Evolutionary conservation across 2,113 vertebrate species (phyloP).

Genomic region (Ictalurus furcatus): DNA sequence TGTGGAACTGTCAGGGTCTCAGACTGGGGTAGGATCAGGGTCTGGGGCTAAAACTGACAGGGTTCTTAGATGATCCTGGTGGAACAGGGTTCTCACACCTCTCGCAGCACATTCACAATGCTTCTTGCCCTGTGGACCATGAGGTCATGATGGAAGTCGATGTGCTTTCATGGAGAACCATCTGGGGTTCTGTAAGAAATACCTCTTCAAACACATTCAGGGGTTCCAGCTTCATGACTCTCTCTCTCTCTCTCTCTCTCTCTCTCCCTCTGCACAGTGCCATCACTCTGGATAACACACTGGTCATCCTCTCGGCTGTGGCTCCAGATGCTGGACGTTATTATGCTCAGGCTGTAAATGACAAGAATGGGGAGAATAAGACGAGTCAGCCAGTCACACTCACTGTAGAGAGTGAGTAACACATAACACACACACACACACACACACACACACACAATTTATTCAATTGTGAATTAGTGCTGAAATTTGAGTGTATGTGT

Average conservation of each 20-base stretch:
- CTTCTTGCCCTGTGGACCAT: too few relatives aligned
- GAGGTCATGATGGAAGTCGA: too few relatives aligned
- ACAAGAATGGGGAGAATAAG: slow-evolving; percentile 98
- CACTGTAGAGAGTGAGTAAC: slow-evolving; percentile 88
- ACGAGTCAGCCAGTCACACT: slow-evolving; percentile 94
- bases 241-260: not conserved
- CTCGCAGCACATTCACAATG: too few relatives aligned
- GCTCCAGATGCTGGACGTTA: slow-evolving; percentile 92
- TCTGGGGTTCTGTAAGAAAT: too few relatives aligned
- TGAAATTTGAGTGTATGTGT: not conserved
- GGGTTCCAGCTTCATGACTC: too few relatives aligned
- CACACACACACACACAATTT: not conserved
- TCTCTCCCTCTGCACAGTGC: slow-evolving; percentile 72
- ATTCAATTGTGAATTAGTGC: not conserved
- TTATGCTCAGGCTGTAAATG: slow-evolving; percentile 95
- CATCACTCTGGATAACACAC: slow-evolving; percentile 94
- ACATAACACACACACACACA: slow-evolving; percentile 1
- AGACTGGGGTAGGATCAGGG: not conserved
- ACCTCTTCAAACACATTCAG: too few relatives aligned
- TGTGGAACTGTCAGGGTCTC: not conserved
- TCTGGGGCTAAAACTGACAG: not conserved
- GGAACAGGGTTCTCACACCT: too few relatives aligned
- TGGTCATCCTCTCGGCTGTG: slow-evolving; percentile 95
- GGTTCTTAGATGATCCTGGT: too few relatives aligned
- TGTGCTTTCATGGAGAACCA: too few relatives aligned